Evolutionary conservation across 2,888 invertebrate genomes (phyloP), one percentile per base, ranked within the genome.

Genomic region (Tachina grossa): DNA sequence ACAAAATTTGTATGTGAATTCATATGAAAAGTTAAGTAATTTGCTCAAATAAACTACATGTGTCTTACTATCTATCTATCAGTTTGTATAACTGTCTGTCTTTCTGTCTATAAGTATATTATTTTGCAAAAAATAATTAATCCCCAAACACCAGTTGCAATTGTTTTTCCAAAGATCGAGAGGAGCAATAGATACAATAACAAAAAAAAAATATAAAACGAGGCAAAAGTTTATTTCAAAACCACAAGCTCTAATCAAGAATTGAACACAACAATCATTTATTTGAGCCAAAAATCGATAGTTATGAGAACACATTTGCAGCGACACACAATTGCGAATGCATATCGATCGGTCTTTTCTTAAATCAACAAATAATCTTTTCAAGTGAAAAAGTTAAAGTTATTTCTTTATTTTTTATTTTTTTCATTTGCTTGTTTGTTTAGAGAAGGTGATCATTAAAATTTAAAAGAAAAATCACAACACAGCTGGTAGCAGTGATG

Each of bases 381-480:
- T 47, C n/a, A 61, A 41, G 41, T n/a, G n/a, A 41, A 61, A 61
- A 61, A 59, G 6, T 14, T 31, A 22, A 31, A 31, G 14, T 9
- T 31, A 31, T n/a, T n/a, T n/a, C n/a, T n/a, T n/a, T n/a, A n/a
- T 31, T 6, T 31, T 53, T 61, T 49, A 22, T 57, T 31, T 19
- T 43, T 22, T 61, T 49, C 19, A 10, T 16, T 68, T n/a, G 68
- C 72, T 53, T 65, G 47, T 80, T 72, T 75, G 47, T 71, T 79
- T 69, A 39, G 76, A 39, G 76, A 85, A 83, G 80, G 76, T 77
- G 77, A 80, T 86, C 86, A 86, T 86, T 86, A 86, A 86, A 86
- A 83, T 61, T 81, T 22, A 81, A 31, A 22, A 59, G 83, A 86
- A 77, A 85, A 81, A 86, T 86, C 86, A 82, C 71, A 82, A 68